Conservation (phyloP, 2,113 vertebrate species). For the Crypturellus undulatus region DNA sequence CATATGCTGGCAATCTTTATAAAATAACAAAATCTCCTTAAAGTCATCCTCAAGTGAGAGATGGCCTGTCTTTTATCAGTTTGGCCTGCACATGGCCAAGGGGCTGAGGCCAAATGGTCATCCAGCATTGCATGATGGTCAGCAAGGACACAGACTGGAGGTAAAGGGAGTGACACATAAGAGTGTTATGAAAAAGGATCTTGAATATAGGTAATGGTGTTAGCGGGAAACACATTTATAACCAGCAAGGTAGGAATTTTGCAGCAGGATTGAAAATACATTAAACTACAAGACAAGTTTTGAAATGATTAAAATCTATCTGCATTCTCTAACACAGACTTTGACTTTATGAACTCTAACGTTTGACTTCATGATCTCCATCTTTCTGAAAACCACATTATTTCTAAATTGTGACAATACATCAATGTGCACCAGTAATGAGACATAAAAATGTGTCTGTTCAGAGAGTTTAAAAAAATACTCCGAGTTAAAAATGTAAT, state of each 20-base stretch:
- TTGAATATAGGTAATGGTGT: not conserved
- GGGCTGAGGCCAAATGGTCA: not conserved
- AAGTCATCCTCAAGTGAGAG: not conserved
- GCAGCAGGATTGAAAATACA: not conserved
- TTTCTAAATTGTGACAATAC: not conserved
- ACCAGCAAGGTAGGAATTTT: not conserved
- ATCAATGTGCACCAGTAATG: not conserved
- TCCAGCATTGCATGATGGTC: not conserved
- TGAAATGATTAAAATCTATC: not conserved
- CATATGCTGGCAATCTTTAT: not conserved
- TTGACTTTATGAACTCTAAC: not conserved
- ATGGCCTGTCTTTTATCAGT: not conserved
- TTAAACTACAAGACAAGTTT: not conserved
- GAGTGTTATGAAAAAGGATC: not conserved
- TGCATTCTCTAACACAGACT: not conserved
- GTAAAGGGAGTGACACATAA: not conserved
- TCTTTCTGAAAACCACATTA: not conserved
- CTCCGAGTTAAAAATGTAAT: not conserved
- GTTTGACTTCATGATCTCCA: not conserved
- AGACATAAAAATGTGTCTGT: not conserved
- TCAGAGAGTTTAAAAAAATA: not conserved
- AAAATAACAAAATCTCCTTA: not conserved
- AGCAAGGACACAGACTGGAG: too few relatives aligned
- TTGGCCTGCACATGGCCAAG: fast-evolving
- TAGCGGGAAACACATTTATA: not conserved